Evolutionary conservation across 92 coral and sea anemone species (phyloP).

Genomic region (Isaurus tuberculatus): DNA sequence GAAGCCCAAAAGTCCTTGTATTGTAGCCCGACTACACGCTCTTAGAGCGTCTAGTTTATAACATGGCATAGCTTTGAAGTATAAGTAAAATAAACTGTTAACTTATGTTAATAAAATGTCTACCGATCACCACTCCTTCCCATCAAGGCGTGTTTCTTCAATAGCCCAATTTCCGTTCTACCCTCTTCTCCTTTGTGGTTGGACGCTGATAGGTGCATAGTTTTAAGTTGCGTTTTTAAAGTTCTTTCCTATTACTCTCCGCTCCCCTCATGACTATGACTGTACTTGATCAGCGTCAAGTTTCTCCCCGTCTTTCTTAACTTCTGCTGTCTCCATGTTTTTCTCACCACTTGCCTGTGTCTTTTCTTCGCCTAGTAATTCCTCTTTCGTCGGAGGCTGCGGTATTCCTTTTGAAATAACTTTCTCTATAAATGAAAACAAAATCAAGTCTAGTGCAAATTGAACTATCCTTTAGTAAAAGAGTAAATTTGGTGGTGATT

Average conservation of each 20-base stretch:
- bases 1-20: no score
- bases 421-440: neutral
- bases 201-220: no score
- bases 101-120: no score
- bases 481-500: neutral
- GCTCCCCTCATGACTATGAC: neutral
- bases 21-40: no score
- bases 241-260: neutral
- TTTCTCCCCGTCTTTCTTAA: conserved; percentile 5
- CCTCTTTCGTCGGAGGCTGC: conserved; percentile 12
- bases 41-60: no score
- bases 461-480: neutral
- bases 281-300: neutral
- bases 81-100: no score
- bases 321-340: neutral
- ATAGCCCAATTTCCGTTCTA: no score
- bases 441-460: neutral
- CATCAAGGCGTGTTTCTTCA: no score
- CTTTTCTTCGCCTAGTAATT: neutral
- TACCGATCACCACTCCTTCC: no score
- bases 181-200: no score
- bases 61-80: no score
- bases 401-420: conserved; percentile 26
- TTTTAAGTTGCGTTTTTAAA: no score
- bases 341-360: neutral